A percentile compares a stretch with the other conserved stretches of the same genome.
phyloP scores from a whole-genome alignment of 1,140 invertebrate species.

The Caenorhabditis tropicalis region DNA sequence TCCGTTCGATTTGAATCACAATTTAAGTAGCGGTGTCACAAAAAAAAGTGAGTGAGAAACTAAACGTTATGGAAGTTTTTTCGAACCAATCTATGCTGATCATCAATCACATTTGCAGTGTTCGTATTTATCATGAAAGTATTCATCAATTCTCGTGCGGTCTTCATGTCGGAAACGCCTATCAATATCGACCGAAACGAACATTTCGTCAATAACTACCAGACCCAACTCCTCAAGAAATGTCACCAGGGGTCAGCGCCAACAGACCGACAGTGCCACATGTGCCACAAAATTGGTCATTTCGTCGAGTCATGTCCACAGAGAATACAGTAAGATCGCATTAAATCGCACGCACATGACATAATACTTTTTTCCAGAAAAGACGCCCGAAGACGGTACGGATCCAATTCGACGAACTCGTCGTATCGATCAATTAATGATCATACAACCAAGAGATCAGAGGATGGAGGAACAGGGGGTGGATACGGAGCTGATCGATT shows the following conservation, averaged over 20 bases:
- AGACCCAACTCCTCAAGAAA: not conserved
- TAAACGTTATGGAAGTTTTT: not conserved
- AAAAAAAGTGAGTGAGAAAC: conserved; percentile 38
- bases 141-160: conserved; percentile 18
- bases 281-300: conserved; percentile 16
- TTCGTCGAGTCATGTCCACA: conserved; percentile 14
- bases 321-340: not conserved
- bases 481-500: not conserved
- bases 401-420: not conserved
- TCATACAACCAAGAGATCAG: not conserved
- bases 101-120: conserved; percentile 24
- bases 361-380: conserved; percentile 24
- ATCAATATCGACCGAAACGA: not conserved
- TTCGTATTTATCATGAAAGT: conserved; percentile 46
- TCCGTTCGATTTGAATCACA: conserved; percentile 54
- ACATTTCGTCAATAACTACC: not conserved
- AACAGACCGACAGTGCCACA: not conserved
- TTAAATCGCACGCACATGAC: too few relatives aligned
- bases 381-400: not conserved
- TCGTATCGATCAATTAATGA: not conserved
- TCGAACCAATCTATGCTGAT: not conserved
- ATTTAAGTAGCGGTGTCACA: conserved; percentile 38
- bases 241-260: conserved; percentile 15
- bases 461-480: not conserved
- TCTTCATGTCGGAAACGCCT: conserved; percentile 45